phyloP scores from a whole-genome alignment of 2,113 vertebrate species.

The Copsychus sechellarum region DNA sequence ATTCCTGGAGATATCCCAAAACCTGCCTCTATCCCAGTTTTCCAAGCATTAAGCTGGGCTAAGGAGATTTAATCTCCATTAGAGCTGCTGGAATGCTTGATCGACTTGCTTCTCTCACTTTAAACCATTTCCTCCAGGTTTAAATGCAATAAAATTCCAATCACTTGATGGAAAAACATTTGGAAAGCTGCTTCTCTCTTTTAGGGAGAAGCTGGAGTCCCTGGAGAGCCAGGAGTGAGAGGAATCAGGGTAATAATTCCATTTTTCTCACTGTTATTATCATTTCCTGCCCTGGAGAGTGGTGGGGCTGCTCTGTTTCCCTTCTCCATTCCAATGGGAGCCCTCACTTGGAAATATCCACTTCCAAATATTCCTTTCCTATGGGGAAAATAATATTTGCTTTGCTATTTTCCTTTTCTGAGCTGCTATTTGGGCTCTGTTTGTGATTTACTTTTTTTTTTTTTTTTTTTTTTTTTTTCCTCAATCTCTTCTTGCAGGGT shows the following conservation, averaged over 20 bases:
- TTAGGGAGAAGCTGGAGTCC: slow-evolving; percentile 81
- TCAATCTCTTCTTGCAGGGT: slow-evolving; percentile 68
- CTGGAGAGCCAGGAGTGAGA: slow-evolving; percentile 81
- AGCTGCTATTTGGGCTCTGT: neutral
- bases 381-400: neutral
- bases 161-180: neutral
- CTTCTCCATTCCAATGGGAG: neutral
- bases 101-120: neutral
- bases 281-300: neutral
- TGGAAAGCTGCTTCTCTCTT: neutral
- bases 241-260: slow-evolving; percentile 77
- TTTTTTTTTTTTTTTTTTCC: neutral
- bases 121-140: neutral
- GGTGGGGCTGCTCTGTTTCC: neutral
- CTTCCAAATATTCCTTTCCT: neutral
- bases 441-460: neutral
- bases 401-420: neutral
- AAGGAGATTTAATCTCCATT: neutral
- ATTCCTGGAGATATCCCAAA: neutral
- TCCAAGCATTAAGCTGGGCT: neutral
- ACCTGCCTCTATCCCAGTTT: neutral
- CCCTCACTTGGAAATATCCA: neutral
- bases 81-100: neutral
- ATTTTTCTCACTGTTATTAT: neutral
- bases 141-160: neutral